Percentiles rank a stretch among this genome's conserved stretches.
These are phyloP conservation scores for Penaeus vannamei DNA, from an alignment of 1,140 invertebrate species.

Conservation along the genomic window DNA sequence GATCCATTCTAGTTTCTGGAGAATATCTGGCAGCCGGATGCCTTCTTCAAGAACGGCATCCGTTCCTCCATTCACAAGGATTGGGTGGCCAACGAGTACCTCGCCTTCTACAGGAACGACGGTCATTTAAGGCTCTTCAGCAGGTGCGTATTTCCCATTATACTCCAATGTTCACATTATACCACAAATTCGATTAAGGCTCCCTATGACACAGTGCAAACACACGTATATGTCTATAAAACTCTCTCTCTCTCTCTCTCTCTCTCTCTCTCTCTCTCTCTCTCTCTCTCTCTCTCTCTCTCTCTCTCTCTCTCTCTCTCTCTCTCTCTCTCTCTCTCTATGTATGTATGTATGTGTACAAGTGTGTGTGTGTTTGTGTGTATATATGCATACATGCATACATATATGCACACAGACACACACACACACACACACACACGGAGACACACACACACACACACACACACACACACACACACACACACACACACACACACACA, in stretches of 20 bases:
- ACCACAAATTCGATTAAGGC: background rate
- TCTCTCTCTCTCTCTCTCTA: too few species aligned
- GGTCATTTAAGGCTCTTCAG: constrained; percentile 65
- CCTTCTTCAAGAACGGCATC: constrained; percentile 68
- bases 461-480: too few species aligned
- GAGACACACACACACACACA: too few species aligned
- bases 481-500: too few species aligned
- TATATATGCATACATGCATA: too few species aligned
- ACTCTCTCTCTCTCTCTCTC: background rate
- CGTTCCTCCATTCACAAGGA: constrained; percentile 65
- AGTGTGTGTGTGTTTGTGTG: too few species aligned
- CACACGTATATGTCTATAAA: too few species aligned
- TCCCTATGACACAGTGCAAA: background rate
- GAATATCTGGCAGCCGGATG: constrained; percentile 67
- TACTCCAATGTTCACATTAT: background rate
- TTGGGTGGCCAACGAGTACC: constrained; percentile 65
- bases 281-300: too few species aligned
- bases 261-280: background rate
- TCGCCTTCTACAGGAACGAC: constrained; percentile 65
- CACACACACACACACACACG: too few species aligned
- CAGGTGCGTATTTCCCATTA: constrained; percentile 40
- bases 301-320: too few species aligned
- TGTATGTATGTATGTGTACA: too few species aligned
- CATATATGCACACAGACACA: too few species aligned
- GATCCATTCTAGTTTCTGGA: constrained; percentile 53